Percentiles rank a stretch among this genome's conserved stretches.
phyloP scores from a whole-genome alignment of 2,113 vertebrate species.

The Grallaria varia region DNA sequence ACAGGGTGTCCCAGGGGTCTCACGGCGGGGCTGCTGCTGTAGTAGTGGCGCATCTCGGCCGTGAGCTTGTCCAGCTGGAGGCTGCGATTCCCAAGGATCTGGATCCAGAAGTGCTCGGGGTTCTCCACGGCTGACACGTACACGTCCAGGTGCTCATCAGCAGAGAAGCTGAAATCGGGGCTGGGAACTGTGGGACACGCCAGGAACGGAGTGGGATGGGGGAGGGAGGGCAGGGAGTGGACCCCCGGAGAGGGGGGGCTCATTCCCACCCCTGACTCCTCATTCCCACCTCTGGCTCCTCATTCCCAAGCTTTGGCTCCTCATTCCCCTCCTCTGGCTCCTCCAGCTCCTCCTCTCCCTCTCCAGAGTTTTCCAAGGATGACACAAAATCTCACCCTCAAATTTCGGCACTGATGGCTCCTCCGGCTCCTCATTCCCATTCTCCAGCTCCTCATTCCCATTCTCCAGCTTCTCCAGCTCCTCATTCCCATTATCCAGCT shows the following conservation, averaged over 20 bases:
- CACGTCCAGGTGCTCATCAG: conserved; percentile 88
- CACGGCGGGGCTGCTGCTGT: conserved; percentile 11
- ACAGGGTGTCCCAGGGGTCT: rapidly evolving
- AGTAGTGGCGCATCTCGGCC: conserved; percentile 85
- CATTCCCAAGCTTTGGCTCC: background rate
- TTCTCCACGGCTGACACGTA: conserved; percentile 86
- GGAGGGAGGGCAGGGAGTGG: too few relatives aligned
- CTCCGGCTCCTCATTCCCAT: background rate
- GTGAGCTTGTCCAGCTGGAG: conserved; percentile 87
- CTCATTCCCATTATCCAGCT: rapidly evolving
- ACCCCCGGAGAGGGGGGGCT: too few relatives aligned
- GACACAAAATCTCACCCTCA: conserved; percentile 75
- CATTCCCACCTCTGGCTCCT: too few relatives aligned
- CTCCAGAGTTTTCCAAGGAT: background rate
- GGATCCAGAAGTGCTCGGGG: conserved; percentile 91
- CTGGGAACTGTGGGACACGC: conserved; percentile 79
- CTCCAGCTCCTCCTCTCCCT: background rate
- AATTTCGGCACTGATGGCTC: conserved; percentile 68
- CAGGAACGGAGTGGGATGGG: too few relatives aligned
- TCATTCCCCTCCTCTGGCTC: background rate
- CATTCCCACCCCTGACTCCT: too few relatives aligned
- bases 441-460: background rate
- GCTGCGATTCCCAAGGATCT: conserved; percentile 85
- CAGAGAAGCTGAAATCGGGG: conserved; percentile 86
- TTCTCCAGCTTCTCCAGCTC: background rate